Base-by-base conservation (phyloP, 2,888 invertebrate species). In the Drosophila cyrtoloma region DNA sequence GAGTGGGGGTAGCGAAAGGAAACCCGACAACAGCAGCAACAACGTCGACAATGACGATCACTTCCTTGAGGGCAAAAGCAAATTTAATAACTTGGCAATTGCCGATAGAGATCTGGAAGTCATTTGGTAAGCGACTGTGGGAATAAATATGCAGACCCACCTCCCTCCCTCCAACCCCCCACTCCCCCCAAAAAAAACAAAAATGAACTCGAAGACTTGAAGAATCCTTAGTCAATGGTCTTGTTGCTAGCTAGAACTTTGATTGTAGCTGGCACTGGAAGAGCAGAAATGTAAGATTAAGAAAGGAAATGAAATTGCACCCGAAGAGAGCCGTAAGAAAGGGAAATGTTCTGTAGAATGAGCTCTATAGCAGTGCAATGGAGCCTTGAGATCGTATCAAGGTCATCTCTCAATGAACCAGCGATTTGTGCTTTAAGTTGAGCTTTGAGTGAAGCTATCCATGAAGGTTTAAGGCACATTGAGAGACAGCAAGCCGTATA, bases 61-160 rank as follows among this genome's bases (percentile, higher is more conserved):
- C 59, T 87, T 87, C 88, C 84, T 84, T 71, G 73, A 75, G 82
- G 65, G 82, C 52, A 60, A 80, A 77, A 82, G 80, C 82, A 77
- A 83, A 81, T 85, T 82, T 85, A 79, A 88, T 75, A 84, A 80
- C 84, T 73, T 61, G 75, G 67, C 71, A 72, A 63, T 71, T 37
- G 61, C 30, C 63, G 87, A 85, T 85, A 75, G 66, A 57, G 80
- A 85, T 85, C 85, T 84, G 55, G 44, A 69, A 71, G 71, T 79
- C 84, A 81, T 84, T 84, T 81, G 73, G 66, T 55, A 28, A 19
- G 19, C 30, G 47, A 64, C 60, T 59, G 84, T 81, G 81, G 84
- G 84, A 83, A 81, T 44, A 33, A 53, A 44, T n/a, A n/a, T n/a
- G n/a, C n/a, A n/a, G n/a, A n/a, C n/a, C n/a, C n/a, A n/a, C n/a